Conservation (phyloP, 2,113 vertebrate genomes). For the Nycticebus coucang region DNA sequence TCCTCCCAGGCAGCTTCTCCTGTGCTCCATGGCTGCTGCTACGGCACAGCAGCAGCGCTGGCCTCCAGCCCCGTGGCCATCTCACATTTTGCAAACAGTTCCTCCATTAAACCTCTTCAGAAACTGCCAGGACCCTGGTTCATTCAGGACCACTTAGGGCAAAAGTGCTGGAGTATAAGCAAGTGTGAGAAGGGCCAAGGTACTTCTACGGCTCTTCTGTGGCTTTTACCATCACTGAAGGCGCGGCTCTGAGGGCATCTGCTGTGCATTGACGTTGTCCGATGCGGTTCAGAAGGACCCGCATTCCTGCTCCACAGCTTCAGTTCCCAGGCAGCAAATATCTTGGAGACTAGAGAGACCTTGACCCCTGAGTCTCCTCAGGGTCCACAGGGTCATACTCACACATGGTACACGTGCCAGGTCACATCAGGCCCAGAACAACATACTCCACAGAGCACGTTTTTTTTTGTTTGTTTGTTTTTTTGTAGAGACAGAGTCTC, state of each 20-base stretch:
- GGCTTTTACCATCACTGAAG: not conserved
- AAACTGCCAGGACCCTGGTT: not conserved
- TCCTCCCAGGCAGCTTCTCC: not conserved
- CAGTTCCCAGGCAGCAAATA: not conserved
- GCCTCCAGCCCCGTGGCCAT: not conserved
- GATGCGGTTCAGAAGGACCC: not conserved
- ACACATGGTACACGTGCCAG: not conserved
- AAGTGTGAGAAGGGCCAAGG: fast-evolving
- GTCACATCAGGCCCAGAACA: not conserved
- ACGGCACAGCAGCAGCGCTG: not conserved
- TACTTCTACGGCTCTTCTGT: not conserved
- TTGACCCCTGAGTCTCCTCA: not conserved
- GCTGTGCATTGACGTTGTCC: not conserved
- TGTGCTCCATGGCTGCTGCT: not conserved
- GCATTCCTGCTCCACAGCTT: not conserved
- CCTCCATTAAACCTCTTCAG: not conserved
- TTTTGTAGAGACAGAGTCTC: too few species aligned
- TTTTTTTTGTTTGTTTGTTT: too few species aligned
- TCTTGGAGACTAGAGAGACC: not conserved
- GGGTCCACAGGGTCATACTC: not conserved
- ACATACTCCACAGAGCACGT: fast-evolving
- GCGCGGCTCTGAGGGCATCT: not conserved
- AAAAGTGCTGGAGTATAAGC: not conserved
- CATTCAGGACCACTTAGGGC: not conserved
- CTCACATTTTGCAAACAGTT: not conserved